Evolutionary conservation across 2,113 vertebrate species (phyloP), one percentile per base, ranked within the genome.

Genomic region (Cyanistes caeruleus): DNA sequence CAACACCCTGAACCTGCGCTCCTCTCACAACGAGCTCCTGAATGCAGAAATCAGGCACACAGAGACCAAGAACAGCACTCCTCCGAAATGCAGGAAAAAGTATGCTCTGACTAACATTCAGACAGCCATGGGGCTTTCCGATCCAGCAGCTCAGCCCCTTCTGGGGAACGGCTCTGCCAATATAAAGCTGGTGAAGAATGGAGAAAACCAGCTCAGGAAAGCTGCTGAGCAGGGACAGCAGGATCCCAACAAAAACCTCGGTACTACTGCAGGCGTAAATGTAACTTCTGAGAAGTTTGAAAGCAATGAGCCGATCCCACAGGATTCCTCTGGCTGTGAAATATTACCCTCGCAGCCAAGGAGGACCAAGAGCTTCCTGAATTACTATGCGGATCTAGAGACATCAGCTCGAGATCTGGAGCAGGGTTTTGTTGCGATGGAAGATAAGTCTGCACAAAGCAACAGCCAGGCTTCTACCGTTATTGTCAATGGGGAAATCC

Each of bases 101-200:
- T 98, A 99, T 2, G 97, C 99, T 0, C 97, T 99, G 95, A 99
- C 99, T 96, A 99, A 98, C 59, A 99, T 99, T 60, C 98, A 99
- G 93, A 98, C 98, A 5, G 99, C 98, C 51, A 98, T 99, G 99
- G 99, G 99, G 25, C 98, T 99, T 65, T 98, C 98, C 0, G 99
- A 99, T 74, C 98, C 98, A 4, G 95, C 98, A 11, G 95, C 97
- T 0, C 97, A 98, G 89, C 98, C 97, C 73, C 93, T 98, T 59
- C 95, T 98, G 98, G 98, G 98, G 31, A 99, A 97, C 52, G 93
- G 98, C 63, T 99, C 98, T 24, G 98, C 99, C 95, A 99, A 99
- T 91, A 98, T 99, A 27, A 99, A 99, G 95, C 98, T 99, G 94
- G 99, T 99, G 52, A 99, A 99, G 97, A 99, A 99, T 44, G 99